These are phyloP conservation scores for Litocranius walleri DNA, from an alignment of 2,113 vertebrate genomes.

Conservation along the genomic window DNA sequence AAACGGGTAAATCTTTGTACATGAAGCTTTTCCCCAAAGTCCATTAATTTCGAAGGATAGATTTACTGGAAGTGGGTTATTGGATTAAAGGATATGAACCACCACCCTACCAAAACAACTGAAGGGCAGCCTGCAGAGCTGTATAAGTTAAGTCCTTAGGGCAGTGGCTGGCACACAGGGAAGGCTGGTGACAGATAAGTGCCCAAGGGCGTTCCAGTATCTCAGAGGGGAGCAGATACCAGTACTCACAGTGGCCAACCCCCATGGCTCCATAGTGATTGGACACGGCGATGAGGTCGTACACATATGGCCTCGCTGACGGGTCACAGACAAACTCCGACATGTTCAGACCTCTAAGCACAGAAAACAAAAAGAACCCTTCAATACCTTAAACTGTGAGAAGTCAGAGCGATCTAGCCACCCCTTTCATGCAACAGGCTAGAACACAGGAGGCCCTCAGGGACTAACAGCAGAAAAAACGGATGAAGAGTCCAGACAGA, in stretches of 20 bases:
- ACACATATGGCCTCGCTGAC: constrained; percentile 89
- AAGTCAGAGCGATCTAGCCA: neutral
- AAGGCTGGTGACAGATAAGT: neutral
- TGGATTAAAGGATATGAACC: neutral
- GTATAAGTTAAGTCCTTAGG: neutral
- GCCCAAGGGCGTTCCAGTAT: neutral
- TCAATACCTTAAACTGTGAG: neutral
- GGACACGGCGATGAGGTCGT: constrained; percentile 95
- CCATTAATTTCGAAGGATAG: neutral
- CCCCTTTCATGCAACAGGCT: neutral
- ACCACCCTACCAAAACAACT: neutral
- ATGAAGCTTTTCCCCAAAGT: neutral
- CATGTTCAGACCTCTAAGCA: constrained; percentile 92
- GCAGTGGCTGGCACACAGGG: neutral
- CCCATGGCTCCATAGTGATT: constrained; percentile 99
- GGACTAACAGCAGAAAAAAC: neutral
- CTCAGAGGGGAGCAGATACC: neutral
- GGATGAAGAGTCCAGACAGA: neutral
- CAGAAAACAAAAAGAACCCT: constrained; percentile 40
- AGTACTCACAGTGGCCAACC: constrained; percentile 95
- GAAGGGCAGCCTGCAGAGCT: neutral
- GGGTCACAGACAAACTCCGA: constrained; percentile 95
- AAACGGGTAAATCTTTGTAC: neutral
- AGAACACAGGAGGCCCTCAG: neutral
- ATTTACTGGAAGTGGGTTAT: neutral